Conservation (phyloP, 2,888 invertebrate species). For the Mesorhabditis belari region DNA sequence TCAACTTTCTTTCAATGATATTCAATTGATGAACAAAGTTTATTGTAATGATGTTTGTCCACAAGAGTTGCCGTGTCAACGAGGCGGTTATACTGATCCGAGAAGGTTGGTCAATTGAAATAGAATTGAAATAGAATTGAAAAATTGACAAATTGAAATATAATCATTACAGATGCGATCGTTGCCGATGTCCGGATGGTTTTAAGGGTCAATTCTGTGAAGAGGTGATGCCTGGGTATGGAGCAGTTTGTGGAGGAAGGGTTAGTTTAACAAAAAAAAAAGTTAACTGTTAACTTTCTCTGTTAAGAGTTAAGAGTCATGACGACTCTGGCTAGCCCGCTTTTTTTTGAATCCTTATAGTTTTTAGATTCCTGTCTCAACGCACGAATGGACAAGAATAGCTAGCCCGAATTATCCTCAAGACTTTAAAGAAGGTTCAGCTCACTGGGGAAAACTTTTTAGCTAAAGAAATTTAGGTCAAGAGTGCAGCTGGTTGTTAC, state of each 20-base stretch:
- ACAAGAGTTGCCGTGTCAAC: conserved; percentile 43
- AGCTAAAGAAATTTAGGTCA: conserved; percentile 23
- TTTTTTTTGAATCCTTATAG: too few relatives aligned
- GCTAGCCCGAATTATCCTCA: conserved; percentile 49
- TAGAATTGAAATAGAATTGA: background rate
- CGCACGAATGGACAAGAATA: conserved; percentile 34
- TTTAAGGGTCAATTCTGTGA: conserved; percentile 52
- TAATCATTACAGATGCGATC: conserved; percentile 29
- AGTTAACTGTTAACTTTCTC: background rate
- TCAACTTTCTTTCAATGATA: conserved; percentile 53
- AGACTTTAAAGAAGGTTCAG: conserved; percentile 47
- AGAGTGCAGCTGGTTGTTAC: conserved; percentile 52
- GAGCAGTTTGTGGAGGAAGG: conserved; percentile 50
- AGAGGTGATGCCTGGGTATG: conserved; percentile 53
- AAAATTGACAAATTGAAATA: background rate
- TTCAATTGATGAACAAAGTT: conserved; percentile 52
- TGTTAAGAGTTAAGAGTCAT: background rate
- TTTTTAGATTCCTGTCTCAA: conserved; percentile 4
- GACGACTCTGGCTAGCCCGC: too few relatives aligned
- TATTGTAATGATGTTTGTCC: conserved; percentile 47
- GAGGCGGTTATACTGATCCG: conserved; percentile 53
- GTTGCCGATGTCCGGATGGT: conserved; percentile 53
- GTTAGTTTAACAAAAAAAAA: conserved; percentile 21
- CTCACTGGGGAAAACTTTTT: background rate
- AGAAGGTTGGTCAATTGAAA: conserved; percentile 18